These are phyloP conservation scores for Scelioninae gen. 2 DNA, from an alignment of 2,888 invertebrate genomes.

Conservation along the genomic window DNA sequence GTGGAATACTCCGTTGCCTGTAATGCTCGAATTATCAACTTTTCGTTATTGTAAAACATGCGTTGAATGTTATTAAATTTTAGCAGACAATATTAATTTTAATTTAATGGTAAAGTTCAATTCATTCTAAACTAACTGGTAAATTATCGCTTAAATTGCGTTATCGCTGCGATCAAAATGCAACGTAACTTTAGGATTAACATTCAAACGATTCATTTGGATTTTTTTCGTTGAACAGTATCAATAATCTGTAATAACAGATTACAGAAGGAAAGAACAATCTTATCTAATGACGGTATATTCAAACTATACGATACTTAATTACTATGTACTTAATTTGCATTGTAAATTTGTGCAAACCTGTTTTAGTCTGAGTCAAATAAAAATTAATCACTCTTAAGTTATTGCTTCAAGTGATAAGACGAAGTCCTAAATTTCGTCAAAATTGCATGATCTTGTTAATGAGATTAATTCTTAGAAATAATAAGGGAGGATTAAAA, in stretches of 20 bases:
- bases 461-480: not conserved
- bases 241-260: slow-evolving; percentile 19
- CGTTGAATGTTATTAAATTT: slow-evolving; percentile 3
- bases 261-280: slow-evolving; percentile 12
- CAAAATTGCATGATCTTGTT: not conserved
- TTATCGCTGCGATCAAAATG: too few species aligned
- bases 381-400: slow-evolving; percentile 26
- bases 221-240: not conserved
- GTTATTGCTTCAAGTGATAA: not conserved
- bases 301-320: slow-evolving; percentile 38
- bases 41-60: slow-evolving; percentile 6
- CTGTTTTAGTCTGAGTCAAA: slow-evolving; percentile 8
- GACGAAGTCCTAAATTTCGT: not conserved
- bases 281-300: slow-evolving; percentile 18
- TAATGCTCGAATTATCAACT: slow-evolving; percentile 7
- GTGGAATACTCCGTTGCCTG: slow-evolving; percentile 9
- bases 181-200: too few species aligned
- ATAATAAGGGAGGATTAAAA: not conserved
- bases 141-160: too few species aligned
- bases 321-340: slow-evolving; percentile 39
- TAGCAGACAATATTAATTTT: not conserved
- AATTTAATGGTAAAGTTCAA: too few species aligned
- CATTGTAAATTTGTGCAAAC: slow-evolving; percentile 36
- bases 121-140: too few species aligned
- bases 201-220: not conserved